Conservation (phyloP, 2,888 invertebrate species). For the Tyria jacobaeae region DNA sequence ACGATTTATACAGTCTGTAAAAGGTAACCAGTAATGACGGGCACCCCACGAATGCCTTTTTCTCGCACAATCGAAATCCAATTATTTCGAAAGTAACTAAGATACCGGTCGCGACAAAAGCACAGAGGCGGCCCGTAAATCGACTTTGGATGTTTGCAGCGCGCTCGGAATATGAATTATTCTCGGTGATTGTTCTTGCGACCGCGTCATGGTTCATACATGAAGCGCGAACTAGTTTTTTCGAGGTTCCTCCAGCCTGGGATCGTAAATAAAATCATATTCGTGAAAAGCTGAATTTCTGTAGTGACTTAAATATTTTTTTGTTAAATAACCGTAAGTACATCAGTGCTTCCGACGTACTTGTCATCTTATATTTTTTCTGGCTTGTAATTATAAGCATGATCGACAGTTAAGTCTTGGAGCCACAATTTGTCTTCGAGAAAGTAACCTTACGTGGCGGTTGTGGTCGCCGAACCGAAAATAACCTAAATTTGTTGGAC, state of each 20-base stretch:
- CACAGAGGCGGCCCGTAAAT: slow-evolving; percentile 78
- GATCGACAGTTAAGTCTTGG: slow-evolving; percentile 65
- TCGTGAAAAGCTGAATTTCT: slow-evolving; percentile 72
- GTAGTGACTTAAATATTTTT: slow-evolving; percentile 57
- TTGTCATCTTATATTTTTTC: slow-evolving; percentile 64
- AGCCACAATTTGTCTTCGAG: slow-evolving; percentile 65
- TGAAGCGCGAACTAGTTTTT: slow-evolving; percentile 85
- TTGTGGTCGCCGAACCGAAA: slow-evolving; percentile 65
- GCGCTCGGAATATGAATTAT: slow-evolving; percentile 86
- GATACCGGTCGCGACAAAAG: slow-evolving; percentile 77
- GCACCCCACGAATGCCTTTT: slow-evolving; percentile 71
- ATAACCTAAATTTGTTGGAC: slow-evolving; percentile 80
- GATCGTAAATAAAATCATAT: slow-evolving; percentile 73
- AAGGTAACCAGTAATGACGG: slow-evolving; percentile 83
- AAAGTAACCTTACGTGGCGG: slow-evolving; percentile 63
- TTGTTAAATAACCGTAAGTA: slow-evolving; percentile 57
- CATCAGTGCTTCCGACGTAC: slow-evolving; percentile 46
- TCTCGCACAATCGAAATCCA: slow-evolving; percentile 84
- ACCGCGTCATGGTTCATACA: slow-evolving; percentile 85
- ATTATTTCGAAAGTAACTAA: slow-evolving; percentile 84
- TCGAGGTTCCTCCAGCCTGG: slow-evolving; percentile 65
- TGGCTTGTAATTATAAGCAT: slow-evolving; percentile 73
- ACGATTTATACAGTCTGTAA: slow-evolving; percentile 80
- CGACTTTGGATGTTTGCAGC: slow-evolving; percentile 80
- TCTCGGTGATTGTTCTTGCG: slow-evolving; percentile 83